These are phyloP conservation scores for Ferdinandea cuprea DNA, from an alignment of 2,888 invertebrate species.

Conservation along the genomic window DNA sequence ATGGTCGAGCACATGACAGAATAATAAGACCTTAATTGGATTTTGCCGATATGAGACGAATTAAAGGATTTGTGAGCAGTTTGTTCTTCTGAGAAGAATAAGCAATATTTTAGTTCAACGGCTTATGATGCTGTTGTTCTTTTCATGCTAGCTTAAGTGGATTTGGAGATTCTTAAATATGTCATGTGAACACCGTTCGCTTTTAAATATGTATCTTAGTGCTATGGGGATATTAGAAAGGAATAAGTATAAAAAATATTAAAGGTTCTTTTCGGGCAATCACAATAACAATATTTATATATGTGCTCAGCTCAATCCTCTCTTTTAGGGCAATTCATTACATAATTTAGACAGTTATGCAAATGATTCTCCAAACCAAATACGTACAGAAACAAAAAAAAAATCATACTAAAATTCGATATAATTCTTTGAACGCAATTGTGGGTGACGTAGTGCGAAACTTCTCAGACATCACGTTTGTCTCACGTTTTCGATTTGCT, in stretches of 20 bases:
- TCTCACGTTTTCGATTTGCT: constrained; percentile 23
- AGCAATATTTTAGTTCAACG: constrained; percentile 6
- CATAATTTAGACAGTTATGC: constrained; percentile 11
- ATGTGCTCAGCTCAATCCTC: too few species aligned
- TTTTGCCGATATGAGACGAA: constrained; percentile 64
- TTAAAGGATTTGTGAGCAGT: constrained; percentile 40
- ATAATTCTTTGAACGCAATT: constrained; percentile 52
- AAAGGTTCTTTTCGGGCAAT: too few species aligned
- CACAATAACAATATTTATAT: background rate
- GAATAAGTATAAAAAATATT: too few species aligned
- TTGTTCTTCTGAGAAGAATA: constrained; percentile 53
- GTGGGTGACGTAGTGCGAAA: constrained; percentile 63
- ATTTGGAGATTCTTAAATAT: background rate
- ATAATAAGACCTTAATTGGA: constrained; percentile 77
- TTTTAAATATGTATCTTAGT: background rate
- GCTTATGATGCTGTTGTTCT: background rate
- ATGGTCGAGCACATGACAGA: constrained; percentile 76
- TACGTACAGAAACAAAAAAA: constrained; percentile 6
- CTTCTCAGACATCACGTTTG: constrained; percentile 32
- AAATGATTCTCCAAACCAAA: constrained; percentile 30
- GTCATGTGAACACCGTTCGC: background rate
- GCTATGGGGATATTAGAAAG: too few species aligned
- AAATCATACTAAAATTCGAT: constrained; percentile 26
- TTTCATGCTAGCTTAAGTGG: background rate
- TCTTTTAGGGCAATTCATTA: background rate